Base-by-base conservation (phyloP, 1,140 invertebrate genomes). In the Aphaenogaster rudis region DNA sequence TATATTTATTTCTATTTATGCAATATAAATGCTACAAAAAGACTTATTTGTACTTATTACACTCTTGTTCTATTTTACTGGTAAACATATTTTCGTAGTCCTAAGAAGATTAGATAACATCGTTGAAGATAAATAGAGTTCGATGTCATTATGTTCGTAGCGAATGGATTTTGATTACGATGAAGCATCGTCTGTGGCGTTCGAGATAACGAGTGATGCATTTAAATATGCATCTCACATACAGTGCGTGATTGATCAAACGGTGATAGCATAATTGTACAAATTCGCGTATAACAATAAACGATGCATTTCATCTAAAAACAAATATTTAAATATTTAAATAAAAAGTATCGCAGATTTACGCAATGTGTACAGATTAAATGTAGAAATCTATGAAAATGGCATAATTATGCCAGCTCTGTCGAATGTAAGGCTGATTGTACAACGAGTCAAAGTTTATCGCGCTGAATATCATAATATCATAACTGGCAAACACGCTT, bases 381-480 rank as follows among this genome's bases (percentile, higher is more conserved):
- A 57, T 77, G 8, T 54, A 54, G 15, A 63, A 61, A 45, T 61
- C 15, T 33, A 42, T 45, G 1, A 33, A 61, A 78, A 45, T 42
- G 7, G 15, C 39, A n/a, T 45, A 78, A 42, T 45, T 28, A 39
- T 61, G 54, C 7, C 15, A 48, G 13, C 15, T 67, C n/a, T 45
- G 2, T 67, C 0, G 45, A 67, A 48, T 57, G 2, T 2, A 82
- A 77, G 57, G 28, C 1, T 21, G 45, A 86, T 59, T 69, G 36
- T 71, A 36, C 48, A 0, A 36, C 42, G 8, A 67, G 88, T 92
- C 90, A 93, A 52, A 92, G 93, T 92, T 94, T 94, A 94, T 94
- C 94, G n/a, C 9, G 15, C 2, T 21, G 1, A 82, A 74, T 93
- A 89, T 76, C 77, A 50, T 67, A 86, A 90, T 33, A 39, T 7